phyloP scores from a whole-genome alignment of 2,113 vertebrate genomes.

The human region DNA sequence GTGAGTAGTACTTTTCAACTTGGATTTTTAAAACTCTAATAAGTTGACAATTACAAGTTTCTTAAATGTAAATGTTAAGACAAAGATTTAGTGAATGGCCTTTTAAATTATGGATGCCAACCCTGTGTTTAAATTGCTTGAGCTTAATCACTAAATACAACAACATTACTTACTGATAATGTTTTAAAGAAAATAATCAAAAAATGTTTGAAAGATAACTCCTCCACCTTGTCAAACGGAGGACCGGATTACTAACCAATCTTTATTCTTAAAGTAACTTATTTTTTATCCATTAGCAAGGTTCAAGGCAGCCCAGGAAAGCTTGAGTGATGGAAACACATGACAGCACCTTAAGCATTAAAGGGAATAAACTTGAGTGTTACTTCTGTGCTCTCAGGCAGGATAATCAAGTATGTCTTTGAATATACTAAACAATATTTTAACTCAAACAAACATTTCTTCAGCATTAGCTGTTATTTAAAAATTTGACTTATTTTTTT shows the following conservation, averaged over 20 bases:
- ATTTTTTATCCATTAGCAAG: not conserved
- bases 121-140: not conserved
- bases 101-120: not conserved
- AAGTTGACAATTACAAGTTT: not conserved
- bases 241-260: not conserved
- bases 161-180: not conserved
- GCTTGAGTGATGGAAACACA: not conserved
- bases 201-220: not conserved
- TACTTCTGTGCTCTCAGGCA: not conserved
- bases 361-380: not conserved
- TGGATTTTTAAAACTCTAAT: not conserved
- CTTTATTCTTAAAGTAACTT: slow-evolving; percentile 15
- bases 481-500: not conserved
- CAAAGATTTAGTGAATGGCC: not conserved
- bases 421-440: not conserved
- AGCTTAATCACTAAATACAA: not conserved
- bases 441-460: not conserved
- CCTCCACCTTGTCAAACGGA: not conserved
- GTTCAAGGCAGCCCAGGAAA: not conserved
- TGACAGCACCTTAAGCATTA: not conserved
- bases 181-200: not conserved
- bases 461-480: not conserved
- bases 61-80: not conserved
- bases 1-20: not conserved
- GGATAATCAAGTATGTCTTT: not conserved